Percentiles rank a stretch among this genome's conserved stretches.
Conservation (phyloP, 2,113 vertebrate genomes). For the Gorsachius goisagi region DNA sequence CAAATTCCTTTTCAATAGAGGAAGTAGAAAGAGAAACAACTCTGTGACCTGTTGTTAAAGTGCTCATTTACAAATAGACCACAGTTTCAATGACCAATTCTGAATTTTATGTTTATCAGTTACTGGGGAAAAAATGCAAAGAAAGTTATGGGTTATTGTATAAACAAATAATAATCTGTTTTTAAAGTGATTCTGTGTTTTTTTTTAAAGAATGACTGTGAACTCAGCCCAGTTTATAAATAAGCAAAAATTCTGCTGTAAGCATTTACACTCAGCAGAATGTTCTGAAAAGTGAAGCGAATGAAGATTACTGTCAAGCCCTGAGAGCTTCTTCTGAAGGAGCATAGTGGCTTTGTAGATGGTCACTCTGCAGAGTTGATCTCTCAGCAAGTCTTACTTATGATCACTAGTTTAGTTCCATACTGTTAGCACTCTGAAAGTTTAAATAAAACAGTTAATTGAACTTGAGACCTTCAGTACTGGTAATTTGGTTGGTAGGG, state of each 20-base stretch:
- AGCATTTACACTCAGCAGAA: neutral
- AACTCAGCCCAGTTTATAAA: neutral
- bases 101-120: neutral
- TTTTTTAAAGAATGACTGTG: neutral
- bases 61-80: neutral
- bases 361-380: neutral
- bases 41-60: neutral
- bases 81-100: neutral
- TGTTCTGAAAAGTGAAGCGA: neutral
- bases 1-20: neutral
- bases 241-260: neutral
- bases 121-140: neutral
- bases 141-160: neutral
- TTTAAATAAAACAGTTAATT: neutral
- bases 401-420: neutral
- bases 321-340: neutral
- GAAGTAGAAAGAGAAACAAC: neutral
- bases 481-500: neutral
- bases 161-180: neutral
- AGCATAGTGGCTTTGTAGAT: neutral
- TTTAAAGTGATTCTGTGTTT: neutral
- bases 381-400: neutral
- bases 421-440: neutral
- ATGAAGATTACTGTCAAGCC: neutral
- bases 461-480: neutral